Conservation (phyloP, 2,888 invertebrate species). For the Branchipolynoe longqiensis region DNA sequence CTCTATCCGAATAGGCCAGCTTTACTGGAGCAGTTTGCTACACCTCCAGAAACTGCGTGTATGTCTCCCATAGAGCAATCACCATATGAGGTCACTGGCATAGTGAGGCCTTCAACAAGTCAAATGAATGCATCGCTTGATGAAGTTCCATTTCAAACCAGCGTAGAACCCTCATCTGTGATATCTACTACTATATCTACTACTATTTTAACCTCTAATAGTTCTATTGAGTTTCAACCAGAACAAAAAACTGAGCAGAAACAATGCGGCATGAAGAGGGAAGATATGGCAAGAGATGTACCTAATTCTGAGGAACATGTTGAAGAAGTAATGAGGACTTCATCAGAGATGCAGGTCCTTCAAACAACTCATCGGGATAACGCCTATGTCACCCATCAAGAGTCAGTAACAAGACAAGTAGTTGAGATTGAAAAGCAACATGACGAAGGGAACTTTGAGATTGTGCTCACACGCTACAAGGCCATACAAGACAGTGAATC, state of each 20-base stretch:
- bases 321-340: background rate
- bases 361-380: background rate
- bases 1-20: background rate
- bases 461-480: slow-evolving; percentile 19
- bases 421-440: slow-evolving; percentile 34
- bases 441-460: background rate
- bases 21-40: background rate
- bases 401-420: background rate
- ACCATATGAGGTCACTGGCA: no score
- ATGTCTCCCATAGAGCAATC: background rate
- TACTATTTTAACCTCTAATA: no score
- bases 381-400: background rate
- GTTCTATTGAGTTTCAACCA: no score
- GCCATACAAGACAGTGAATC: background rate
- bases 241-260: no score
- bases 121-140: no score
- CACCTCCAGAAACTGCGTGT: background rate
- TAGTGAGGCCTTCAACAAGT: no score
- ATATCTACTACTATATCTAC: no score
- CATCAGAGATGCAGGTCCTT: slow-evolving; percentile 6
- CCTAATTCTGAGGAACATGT: background rate
- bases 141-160: no score
- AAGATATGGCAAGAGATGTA: slow-evolving; percentile 1
- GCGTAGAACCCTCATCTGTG: no score
- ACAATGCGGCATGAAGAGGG: slow-evolving; percentile 20